These are phyloP conservation scores for Coptotermes formosanus DNA, from an alignment of 1,140 invertebrate genomes.

Conservation along the genomic window DNA sequence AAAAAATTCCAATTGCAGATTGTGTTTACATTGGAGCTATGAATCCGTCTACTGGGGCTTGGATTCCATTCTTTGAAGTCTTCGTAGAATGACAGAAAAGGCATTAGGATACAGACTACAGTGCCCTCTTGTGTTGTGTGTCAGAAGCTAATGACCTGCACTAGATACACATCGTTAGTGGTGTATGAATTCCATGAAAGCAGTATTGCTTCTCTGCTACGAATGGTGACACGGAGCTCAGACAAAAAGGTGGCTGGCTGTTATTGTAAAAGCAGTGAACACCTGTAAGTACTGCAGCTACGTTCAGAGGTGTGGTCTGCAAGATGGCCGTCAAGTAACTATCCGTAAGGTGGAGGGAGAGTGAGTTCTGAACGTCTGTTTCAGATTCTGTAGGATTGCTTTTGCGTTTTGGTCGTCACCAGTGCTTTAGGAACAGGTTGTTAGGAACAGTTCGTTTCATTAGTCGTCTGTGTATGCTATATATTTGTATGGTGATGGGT, in stretches of 20 bases:
- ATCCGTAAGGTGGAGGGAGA: too few relatives aligned
- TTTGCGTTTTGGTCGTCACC: too few relatives aligned
- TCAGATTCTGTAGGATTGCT: too few relatives aligned
- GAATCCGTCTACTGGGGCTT: neutral
- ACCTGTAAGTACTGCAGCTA: neutral
- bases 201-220: neutral
- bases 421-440: too few relatives aligned
- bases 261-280: neutral
- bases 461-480: too few relatives aligned
- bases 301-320: neutral
- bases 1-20: neutral
- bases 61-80: neutral
- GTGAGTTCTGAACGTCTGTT: too few relatives aligned
- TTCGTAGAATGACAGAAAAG: neutral
- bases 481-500: too few relatives aligned
- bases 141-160: neutral
- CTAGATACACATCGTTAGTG: neutral
- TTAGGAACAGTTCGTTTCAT: too few relatives aligned
- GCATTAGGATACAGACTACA: neutral
- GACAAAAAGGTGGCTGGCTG: neutral
- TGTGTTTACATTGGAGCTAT: neutral
- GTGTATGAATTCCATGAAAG: neutral
- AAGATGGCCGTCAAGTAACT: too few relatives aligned
- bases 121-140: neutral
- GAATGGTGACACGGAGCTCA: neutral